These are phyloP conservation scores for Gymnoscopelus microlampas DNA, from an alignment of 2,797 vertebrate genomes.

Conservation along the genomic window DNA sequence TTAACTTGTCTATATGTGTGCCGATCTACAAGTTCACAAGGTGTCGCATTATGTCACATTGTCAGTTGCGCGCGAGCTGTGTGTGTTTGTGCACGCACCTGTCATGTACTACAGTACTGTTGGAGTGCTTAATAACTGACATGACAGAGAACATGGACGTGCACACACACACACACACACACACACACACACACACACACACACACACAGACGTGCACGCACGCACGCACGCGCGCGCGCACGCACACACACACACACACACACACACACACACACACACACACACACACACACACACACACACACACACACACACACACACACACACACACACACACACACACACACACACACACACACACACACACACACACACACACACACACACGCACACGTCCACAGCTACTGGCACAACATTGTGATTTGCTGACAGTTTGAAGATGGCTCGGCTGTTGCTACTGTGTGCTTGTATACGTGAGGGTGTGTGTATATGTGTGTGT, in stretches of 20 bases:
- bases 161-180: conserved; percentile 22
- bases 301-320: conserved; percentile 10
- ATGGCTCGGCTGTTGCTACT: conserved; percentile 49
- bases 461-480: neutral
- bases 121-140: too few species aligned
- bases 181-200: conserved; percentile 14
- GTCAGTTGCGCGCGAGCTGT: too few species aligned
- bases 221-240: conserved; percentile 2
- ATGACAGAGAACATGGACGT: conserved; percentile 8
- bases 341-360: conserved; percentile 9
- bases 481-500: conserved; percentile 34
- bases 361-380: conserved; percentile 19
- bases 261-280: neutral
- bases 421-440: conserved; percentile 51
- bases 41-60: too few species aligned
- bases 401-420: conserved; percentile 17
- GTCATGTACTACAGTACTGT: conserved; percentile 3
- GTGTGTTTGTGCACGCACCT: conserved; percentile 10
- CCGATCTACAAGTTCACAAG: too few species aligned
- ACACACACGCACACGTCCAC: neutral
- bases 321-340: conserved; percentile 19
- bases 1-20: neutral
- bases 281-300: conserved; percentile 19
- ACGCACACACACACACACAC: conserved; percentile 18
- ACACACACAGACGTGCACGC: conserved; percentile 14